These are phyloP conservation scores for Ectropis grisescens DNA, from an alignment of 1,140 invertebrate genomes.

Conservation along the genomic window DNA sequence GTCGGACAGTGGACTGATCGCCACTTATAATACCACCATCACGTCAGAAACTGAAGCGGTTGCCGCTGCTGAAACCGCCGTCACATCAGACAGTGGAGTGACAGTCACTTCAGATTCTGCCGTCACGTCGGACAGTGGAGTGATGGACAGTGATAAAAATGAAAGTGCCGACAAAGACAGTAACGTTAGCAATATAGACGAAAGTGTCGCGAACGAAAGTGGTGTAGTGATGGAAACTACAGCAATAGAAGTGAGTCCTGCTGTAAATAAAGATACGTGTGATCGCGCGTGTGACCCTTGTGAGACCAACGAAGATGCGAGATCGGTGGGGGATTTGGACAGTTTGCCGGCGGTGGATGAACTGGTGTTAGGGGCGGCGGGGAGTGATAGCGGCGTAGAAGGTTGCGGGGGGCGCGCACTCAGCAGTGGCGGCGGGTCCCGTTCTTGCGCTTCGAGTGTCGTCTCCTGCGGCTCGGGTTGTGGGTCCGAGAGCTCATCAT, in stretches of 20 bases:
- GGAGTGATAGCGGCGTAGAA: slow-evolving; percentile 85
- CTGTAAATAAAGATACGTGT: slow-evolving; percentile 27
- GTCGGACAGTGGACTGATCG: too few relatives aligned
- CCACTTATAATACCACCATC: too few relatives aligned
- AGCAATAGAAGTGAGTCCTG: slow-evolving; percentile 15
- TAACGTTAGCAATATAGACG: slow-evolving; percentile 27
- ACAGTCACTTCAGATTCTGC: too few relatives aligned
- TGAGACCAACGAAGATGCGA: slow-evolving; percentile 47
- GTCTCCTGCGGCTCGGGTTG: slow-evolving; percentile 82
- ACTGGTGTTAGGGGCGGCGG: slow-evolving; percentile 68
- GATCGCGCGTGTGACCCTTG: slow-evolving; percentile 57
- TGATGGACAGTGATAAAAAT: slow-evolving; percentile 22
- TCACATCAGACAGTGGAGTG: too few relatives aligned
- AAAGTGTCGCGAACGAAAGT: slow-evolving; percentile 20
- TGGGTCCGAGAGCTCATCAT: slow-evolving; percentile 82
- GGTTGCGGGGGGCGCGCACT: slow-evolving; percentile 77
- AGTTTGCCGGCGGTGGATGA: slow-evolving; percentile 54
- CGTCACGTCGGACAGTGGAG: too few relatives aligned
- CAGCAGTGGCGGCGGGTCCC: slow-evolving; percentile 72
- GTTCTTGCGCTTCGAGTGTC: slow-evolving; percentile 81
- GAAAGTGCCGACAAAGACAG: slow-evolving; percentile 30
- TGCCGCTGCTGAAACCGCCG: slow-evolving; percentile 22
- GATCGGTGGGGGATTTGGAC: slow-evolving; percentile 50
- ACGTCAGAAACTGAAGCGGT: slow-evolving; percentile 16
- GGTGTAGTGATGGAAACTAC: slow-evolving; percentile 30